Base-by-base conservation (phyloP, 2,888 invertebrate genomes). In the Exephanes ischioxanthus region DNA sequence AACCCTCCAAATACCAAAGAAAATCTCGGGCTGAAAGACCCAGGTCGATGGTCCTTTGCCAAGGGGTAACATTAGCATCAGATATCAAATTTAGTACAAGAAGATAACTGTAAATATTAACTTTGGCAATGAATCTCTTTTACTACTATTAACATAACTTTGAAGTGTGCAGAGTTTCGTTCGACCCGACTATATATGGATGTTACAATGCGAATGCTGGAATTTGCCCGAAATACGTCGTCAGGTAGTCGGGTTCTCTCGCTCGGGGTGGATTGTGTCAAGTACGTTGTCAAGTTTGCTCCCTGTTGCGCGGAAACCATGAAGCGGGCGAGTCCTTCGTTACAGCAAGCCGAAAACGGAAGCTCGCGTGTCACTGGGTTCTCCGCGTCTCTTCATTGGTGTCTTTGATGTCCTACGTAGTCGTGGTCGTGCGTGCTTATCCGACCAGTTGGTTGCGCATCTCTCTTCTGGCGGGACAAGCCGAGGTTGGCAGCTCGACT, bases 401-500 rank as follows among this genome's bases (percentile, higher is more conserved):
- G 55, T 78, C 72, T 77, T 83, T 67, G 72, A 78, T 66, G 77
- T 83, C 45, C 66, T 51, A 72, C n/a, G 37, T n/a, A 37, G 41
- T 16, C 48, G 5, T 22, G 37, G 37, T 48, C 26, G 26, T 26
- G 72, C 67, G 53, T n/a, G 67, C 33, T 45, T 51, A 55, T 41
- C 41, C 11, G 55, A 55, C 55, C 55, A 45, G 68, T 55, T n/a
- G 26, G 6, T 19, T 19, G 19, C 19, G 55, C 26, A 26, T 61
- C 72, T 41, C 61, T 68, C 76, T 41, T 26, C 61, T 61, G 19
- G 16, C 45, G n/a, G 45, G 30, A 16, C 14, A 16, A 33, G 26
- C n/a, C 53, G 61, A 63, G 66, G 63, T 75, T 83, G 85, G 84
- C 77, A 78, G 84, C 63, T 80, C 81, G 85, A 87, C 88, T 89